Conservation (phyloP, 2,888 invertebrate species). For the Drosophila cognata region DNA sequence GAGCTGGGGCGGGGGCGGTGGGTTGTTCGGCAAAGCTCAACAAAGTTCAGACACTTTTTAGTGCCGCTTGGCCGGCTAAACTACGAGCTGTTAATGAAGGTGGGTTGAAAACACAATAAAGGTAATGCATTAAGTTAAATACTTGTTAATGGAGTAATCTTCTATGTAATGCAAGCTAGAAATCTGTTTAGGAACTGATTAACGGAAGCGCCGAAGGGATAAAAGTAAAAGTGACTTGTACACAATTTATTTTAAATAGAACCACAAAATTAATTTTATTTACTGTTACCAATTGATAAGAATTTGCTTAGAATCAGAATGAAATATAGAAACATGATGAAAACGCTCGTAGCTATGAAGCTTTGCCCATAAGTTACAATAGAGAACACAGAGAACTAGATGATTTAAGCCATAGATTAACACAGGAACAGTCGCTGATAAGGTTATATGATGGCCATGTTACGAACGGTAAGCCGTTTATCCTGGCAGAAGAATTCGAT, state of each 20-base stretch:
- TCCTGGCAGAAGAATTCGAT: neutral
- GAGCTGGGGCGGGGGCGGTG: neutral
- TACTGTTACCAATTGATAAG: neutral
- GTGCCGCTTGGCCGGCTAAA: neutral
- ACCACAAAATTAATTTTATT: neutral
- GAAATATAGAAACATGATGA: neutral
- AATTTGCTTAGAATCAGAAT: neutral
- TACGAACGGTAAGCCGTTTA: neutral
- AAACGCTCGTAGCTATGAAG: neutral
- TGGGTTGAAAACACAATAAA: neutral
- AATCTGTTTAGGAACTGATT: neutral
- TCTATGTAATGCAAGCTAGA: neutral
- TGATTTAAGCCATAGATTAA: neutral
- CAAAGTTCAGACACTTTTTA: conserved; percentile 9
- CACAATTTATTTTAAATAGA: neutral
- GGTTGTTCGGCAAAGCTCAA: neutral
- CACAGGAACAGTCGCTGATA: neutral
- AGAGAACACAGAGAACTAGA: neutral
- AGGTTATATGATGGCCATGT: neutral
- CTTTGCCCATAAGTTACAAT: neutral
- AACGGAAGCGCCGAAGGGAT: no score
- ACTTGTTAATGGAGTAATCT: neutral
- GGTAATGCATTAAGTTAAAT: neutral
- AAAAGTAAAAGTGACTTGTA: neutral
- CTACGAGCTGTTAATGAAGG: conserved; percentile 3